Evolutionary conservation across 2,113 vertebrate species (phyloP), one percentile per base, ranked within the genome.

Genomic region (Notothenia rossii): DNA sequence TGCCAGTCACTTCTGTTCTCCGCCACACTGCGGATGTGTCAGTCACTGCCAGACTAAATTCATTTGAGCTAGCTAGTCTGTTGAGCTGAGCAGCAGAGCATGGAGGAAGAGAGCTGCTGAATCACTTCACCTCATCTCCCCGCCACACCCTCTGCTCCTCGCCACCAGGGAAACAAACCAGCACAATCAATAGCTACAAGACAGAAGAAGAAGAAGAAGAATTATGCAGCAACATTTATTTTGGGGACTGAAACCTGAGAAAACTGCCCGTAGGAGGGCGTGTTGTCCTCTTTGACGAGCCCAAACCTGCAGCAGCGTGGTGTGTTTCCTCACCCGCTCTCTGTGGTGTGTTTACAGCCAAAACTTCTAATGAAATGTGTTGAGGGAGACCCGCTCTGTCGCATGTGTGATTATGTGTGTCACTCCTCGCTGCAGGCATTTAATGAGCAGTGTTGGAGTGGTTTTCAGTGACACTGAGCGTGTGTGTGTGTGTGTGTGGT

Each of bases 281-380:
- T 59, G 55, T 73, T 79, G 55, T 69, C 70, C 11, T 70, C 46
- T 6, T 5, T 15, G 20, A 60, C 5, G 33, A 67, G 56, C 48
- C 61, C 20, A 7, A 64, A 7, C 36, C 48, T 65, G 60, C 70
- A 69, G 65, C 68, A 71, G 72, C 5, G 18, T 0, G 9, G 0
- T 4, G 36, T 17, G 15, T 71, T 74, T 77, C 65, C 64, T 85
- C 82, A 72, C 60, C 54, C 58, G 71, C 70, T 40, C 84, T 83
- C 89, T 48, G 80, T 45, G 77, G 88, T 20, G 22, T 89, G 83
- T 92, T 92, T 92, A 89, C 81, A 75, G 88, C 88, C 81, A 85
- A 86, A 87, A 81, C 64, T 86, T 49, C 79, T 87, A 87, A 92
- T 79, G 81, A 90, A 92, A 91, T 78, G 67, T 81, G 91, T 86